phyloP scores from a whole-genome alignment of 2,888 invertebrate genomes.

The Folsomia manolachei region DNA sequence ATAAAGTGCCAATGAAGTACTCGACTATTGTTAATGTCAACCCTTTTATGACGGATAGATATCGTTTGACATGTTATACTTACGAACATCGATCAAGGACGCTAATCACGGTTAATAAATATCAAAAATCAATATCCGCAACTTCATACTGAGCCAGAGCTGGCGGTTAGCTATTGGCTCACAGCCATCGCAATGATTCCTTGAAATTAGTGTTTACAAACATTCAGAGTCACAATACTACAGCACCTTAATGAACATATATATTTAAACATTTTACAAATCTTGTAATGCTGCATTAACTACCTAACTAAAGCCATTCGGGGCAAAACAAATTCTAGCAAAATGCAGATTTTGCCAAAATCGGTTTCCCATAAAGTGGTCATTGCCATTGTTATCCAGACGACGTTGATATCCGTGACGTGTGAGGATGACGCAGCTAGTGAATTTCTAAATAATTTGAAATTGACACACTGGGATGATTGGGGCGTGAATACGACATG shows the following conservation, averaged over 20 bases:
- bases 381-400: neutral
- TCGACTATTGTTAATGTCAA: neutral
- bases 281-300: no score
- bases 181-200: no score
- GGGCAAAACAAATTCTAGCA: neutral
- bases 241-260: no score
- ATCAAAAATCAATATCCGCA: no score
- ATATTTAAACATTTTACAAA: no score
- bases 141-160: no score
- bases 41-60: neutral
- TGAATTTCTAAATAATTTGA: conserved; percentile 7
- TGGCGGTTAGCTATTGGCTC: no score
- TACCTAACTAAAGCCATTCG: no score
- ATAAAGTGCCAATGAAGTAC: neutral
- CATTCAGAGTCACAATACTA: no score
- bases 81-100: no score
- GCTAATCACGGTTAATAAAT: no score
- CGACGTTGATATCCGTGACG: neutral
- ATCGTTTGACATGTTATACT: neutral
- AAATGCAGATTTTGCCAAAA: neutral
- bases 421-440: neutral
- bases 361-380: neutral
- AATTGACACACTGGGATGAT: conserved; percentile 3
- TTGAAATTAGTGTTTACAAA: neutral
- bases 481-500: neutral